Percentiles rank a stretch among this genome's conserved stretches.
These are phyloP conservation scores for Pheosia gnoma DNA, from an alignment of 2,888 invertebrate genomes.

Conservation along the genomic window DNA sequence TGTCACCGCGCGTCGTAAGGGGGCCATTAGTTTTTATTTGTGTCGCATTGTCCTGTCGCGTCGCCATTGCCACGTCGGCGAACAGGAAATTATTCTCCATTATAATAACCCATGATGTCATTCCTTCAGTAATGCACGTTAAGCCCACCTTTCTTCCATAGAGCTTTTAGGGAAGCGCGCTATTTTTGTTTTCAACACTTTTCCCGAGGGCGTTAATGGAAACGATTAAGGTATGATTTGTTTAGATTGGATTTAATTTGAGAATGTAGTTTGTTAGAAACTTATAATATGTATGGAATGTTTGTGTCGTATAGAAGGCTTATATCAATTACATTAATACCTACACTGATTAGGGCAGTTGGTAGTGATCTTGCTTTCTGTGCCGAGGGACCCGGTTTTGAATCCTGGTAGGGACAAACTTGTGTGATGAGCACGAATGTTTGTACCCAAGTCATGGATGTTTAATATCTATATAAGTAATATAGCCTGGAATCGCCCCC, in stretches of 20 bases:
- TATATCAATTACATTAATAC: neutral
- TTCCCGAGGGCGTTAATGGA: conserved; percentile 51
- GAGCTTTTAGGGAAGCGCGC: conserved; percentile 51
- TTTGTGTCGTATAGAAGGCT: neutral
- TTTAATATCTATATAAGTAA: no score
- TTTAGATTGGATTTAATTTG: conserved; percentile 30
- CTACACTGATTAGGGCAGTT: no score
- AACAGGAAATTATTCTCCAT: conserved; percentile 69
- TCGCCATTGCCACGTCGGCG: conserved; percentile 47
- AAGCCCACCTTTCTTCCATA: conserved; percentile 45
- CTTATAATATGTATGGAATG: neutral
- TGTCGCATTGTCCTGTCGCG: conserved; percentile 63
- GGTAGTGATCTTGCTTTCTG: no score
- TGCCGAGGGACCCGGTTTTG: no score
- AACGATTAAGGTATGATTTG: conserved; percentile 44
- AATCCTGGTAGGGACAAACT: no score
- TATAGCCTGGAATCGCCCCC: no score
- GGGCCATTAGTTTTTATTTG: conserved; percentile 73
- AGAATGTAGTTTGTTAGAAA: conserved; percentile 43
- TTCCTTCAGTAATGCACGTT: conserved; percentile 53
- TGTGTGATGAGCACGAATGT: no score
- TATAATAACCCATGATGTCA: conserved; percentile 59
- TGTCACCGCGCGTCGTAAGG: conserved; percentile 51
- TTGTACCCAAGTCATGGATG: no score
- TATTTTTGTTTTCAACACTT: conserved; percentile 46